Conservation (phyloP, 2,797 vertebrate genomes). For the Gambusia yucatana region DNA sequence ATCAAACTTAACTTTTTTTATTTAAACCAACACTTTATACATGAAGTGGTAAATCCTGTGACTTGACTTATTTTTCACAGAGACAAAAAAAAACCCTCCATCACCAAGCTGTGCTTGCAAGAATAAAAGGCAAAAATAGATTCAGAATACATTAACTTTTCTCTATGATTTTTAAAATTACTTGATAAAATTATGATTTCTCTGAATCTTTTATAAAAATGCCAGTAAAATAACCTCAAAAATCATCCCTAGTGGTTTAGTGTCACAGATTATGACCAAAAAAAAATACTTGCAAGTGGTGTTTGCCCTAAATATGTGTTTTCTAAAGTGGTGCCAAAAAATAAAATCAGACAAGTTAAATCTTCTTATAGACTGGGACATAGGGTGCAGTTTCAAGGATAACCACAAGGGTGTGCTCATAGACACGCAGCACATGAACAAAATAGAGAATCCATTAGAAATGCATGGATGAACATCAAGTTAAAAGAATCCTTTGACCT, state of each 20-base stretch:
- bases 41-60: background rate
- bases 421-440: background rate
- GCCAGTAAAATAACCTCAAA: background rate
- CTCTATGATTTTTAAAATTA: no score
- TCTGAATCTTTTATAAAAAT: background rate
- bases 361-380: background rate
- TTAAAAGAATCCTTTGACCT: background rate
- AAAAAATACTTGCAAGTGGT: background rate
- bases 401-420: conserved; percentile 34
- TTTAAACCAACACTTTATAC: background rate
- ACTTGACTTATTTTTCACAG: no score
- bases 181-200: no score
- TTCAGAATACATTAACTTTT: background rate
- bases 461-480: background rate
- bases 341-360: background rate
- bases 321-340: background rate
- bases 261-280: background rate
- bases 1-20: background rate
- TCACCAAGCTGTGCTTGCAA: background rate
- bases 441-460: background rate
- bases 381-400: conserved; percentile 17
- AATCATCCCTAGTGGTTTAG: background rate
- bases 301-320: background rate
- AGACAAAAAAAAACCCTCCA: no score
- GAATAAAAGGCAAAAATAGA: background rate